A percentile compares a stretch with the other conserved stretches of the same genome.
Evolutionary conservation across 2,797 vertebrate genomes (phyloP).

Genomic region (Tauraco hartlaubi): DNA sequence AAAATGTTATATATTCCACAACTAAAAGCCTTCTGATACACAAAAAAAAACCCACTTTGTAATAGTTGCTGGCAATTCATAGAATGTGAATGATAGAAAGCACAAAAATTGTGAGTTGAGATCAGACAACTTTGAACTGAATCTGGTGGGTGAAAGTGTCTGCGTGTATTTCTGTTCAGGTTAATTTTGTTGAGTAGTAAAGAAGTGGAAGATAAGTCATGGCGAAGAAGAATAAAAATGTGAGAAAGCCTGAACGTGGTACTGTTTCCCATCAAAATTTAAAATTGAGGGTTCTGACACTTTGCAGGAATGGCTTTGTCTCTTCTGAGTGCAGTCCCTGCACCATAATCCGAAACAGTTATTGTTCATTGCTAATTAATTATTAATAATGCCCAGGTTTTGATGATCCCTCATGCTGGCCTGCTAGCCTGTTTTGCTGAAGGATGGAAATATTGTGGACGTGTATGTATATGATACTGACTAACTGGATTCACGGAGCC

Average conservation of each 20-base stretch:
- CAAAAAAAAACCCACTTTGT: neutral
- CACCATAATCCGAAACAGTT: neutral
- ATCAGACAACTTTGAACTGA: neutral
- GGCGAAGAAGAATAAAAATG: neutral
- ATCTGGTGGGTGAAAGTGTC: neutral
- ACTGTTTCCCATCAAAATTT: neutral
- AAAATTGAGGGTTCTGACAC: neutral
- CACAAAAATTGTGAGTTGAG: neutral
- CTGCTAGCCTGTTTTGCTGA: neutral
- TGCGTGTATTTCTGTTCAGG: neutral
- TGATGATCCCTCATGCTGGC: neutral
- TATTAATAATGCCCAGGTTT: neutral
- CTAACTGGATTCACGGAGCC: neutral
- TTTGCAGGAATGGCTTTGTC: neutral
- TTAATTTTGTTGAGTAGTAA: neutral
- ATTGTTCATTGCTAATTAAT: neutral
- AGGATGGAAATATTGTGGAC: neutral
- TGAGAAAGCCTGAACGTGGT: neutral
- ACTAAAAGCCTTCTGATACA: neutral
- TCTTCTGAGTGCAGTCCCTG: neutral
- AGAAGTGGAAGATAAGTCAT: neutral
- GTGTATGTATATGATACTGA: fast-evolving
- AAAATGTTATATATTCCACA: conserved; percentile 7
- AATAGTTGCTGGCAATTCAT: neutral
- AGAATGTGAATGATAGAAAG: neutral